A percentile compares a stretch with the other conserved stretches of the same genome.
Conservation (phyloP, 1,140 invertebrate species). For the Dreissena polymorpha region DNA sequence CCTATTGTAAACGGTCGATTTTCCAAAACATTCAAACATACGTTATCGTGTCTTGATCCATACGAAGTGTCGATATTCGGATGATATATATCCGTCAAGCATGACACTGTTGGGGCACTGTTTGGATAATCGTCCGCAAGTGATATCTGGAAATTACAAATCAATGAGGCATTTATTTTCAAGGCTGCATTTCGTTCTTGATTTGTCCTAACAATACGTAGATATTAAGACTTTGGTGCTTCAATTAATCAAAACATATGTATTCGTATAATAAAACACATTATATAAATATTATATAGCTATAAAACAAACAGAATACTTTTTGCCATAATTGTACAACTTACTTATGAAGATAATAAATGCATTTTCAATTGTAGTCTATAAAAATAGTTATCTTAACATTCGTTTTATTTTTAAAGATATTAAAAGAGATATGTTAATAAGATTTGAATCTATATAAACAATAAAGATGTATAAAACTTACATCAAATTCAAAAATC, state of each 20-base stretch:
- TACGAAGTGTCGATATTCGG: constrained; percentile 70
- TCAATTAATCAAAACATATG: background rate
- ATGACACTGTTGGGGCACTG: constrained; percentile 58
- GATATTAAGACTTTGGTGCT: background rate
- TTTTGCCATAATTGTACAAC: background rate
- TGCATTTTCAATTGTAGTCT: background rate
- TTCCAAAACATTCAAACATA: constrained; percentile 70
- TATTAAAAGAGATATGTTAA: background rate
- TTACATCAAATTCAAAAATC: constrained; percentile 54
- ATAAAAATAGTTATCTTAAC: too few relatives aligned
- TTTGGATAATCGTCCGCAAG: constrained; percentile 44
- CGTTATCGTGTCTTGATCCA: constrained; percentile 47
- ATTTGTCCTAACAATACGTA: background rate
- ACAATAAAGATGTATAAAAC: background rate
- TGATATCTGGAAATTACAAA: constrained; percentile 39
- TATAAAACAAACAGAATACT: background rate
- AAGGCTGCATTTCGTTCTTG: background rate
- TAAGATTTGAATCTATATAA: background rate
- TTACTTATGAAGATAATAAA: background rate
- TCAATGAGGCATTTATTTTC: background rate
- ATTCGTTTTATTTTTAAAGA: too few relatives aligned
- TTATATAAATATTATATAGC: background rate
- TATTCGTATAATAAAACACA: background rate
- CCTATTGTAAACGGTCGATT: constrained; percentile 29
- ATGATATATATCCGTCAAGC: constrained; percentile 71